phyloP scores from a whole-genome alignment of 1,140 invertebrate species.

The Drosophila athabasca region DNA sequence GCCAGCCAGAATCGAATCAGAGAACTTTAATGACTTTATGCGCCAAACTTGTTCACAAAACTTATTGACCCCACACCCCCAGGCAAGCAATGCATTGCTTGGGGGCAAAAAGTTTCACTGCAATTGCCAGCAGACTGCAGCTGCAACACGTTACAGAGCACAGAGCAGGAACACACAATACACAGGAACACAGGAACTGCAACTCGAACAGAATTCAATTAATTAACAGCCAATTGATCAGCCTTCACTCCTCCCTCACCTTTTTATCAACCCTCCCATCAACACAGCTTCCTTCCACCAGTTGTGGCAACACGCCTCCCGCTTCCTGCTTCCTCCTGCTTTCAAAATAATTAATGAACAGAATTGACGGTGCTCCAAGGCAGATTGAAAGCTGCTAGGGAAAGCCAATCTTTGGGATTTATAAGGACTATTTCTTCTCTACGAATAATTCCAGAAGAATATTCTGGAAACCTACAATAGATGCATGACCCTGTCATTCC shows the following conservation, averaged over 20 bases:
- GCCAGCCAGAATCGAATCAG: constrained; percentile 56
- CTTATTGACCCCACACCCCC: constrained; percentile 36
- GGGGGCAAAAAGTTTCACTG: constrained; percentile 21
- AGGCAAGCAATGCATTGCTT: not conserved
- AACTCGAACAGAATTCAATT: constrained; percentile 62
- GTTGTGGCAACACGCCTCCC: too few relatives aligned
- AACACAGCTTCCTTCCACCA: not conserved
- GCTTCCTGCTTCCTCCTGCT: too few relatives aligned
- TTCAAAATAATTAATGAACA: constrained; percentile 69
- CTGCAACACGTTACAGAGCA: constrained; percentile 38
- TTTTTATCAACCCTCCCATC: not conserved
- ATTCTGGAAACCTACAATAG: not conserved
- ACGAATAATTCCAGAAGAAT: too few relatives aligned
- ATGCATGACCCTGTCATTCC: not conserved
- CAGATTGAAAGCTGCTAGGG: constrained; percentile 59
- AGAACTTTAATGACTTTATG: constrained; percentile 78
- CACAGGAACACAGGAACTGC: too few relatives aligned
- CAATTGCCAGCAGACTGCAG: constrained; percentile 25
- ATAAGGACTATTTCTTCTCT: too few relatives aligned
- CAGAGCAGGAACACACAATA: not conserved
- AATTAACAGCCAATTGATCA: constrained; percentile 70
- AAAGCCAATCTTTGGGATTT: not conserved
- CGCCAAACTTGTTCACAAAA: constrained; percentile 59
- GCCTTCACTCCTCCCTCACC: not conserved
- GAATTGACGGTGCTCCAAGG: constrained; percentile 24